These are phyloP conservation scores for Pomacea canaliculata DNA, from an alignment of 2,888 invertebrate genomes.

Conservation along the genomic window DNA sequence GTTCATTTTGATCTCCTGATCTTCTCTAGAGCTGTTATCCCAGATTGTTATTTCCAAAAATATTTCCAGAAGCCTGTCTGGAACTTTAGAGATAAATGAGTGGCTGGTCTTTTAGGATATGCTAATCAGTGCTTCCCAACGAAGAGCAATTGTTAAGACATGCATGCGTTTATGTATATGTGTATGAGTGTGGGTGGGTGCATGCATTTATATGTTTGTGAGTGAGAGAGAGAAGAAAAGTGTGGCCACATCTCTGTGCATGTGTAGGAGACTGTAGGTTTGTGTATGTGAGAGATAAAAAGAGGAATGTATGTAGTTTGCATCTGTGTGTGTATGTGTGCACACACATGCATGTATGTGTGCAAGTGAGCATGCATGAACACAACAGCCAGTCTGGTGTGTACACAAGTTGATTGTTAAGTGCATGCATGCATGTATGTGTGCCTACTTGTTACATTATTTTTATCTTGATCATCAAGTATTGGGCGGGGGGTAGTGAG, in stretches of 20 bases:
- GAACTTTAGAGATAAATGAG: no score
- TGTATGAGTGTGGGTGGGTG: neutral
- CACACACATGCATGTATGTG: neutral
- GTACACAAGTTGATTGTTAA: neutral
- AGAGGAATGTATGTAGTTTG: neutral
- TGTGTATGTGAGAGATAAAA: no score
- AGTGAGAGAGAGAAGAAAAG: neutral
- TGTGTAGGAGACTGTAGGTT: neutral
- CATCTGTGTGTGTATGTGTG: neutral
- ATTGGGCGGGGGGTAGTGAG: neutral
- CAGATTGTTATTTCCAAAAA: no score
- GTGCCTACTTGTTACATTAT: neutral
- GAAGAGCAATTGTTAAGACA: no score
- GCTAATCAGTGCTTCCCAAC: no score
- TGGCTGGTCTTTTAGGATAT: no score
- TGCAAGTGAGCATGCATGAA: neutral
- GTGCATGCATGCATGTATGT: neutral
- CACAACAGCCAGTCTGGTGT: no score
- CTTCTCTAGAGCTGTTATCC: no score
- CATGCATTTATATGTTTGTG: neutral
- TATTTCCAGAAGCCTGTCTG: no score
- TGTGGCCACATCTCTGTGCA: conserved; percentile 25
- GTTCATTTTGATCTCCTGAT: no score
- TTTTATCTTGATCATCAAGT: no score
- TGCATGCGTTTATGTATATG: no score